A percentile compares a stretch with the other conserved stretches of the same genome.
Evolutionary conservation across 2,113 vertebrate species (phyloP).

Genomic region (Takifugu flavidus): DNA sequence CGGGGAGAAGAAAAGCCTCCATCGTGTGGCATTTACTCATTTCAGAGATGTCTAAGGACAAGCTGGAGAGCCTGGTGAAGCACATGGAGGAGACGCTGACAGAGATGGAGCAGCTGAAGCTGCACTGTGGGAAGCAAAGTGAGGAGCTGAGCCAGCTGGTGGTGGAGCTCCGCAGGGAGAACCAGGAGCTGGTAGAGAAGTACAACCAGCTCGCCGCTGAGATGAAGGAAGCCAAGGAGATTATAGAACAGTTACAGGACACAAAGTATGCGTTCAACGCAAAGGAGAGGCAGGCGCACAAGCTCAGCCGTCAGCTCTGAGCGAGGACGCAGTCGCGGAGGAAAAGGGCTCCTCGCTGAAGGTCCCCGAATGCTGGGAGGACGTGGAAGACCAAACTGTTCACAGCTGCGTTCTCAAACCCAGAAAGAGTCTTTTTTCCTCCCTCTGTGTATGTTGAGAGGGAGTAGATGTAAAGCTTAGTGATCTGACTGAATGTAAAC

Average conservation of each 20-base stretch:
- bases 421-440: constrained; percentile 27
- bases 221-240: constrained; percentile 82
- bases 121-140: constrained; percentile 82
- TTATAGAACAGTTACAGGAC: constrained; percentile 79
- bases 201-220: constrained; percentile 77
- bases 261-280: constrained; percentile 83
- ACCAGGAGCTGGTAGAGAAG: constrained; percentile 81
- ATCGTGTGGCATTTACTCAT: not conserved
- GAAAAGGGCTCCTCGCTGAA: constrained; percentile 8
- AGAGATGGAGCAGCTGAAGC: constrained; percentile 86
- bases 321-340: not conserved
- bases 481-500: constrained; percentile 52
- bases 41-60: constrained; percentile 80
- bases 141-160: constrained; percentile 82
- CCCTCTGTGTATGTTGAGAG: constrained; percentile 32
- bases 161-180: constrained; percentile 79
- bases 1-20: not conserved
- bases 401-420: constrained; percentile 34
- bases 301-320: constrained; percentile 83
- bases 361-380: constrained; percentile 40
- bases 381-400: constrained; percentile 25
- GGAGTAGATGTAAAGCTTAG: constrained; percentile 39
- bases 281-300: constrained; percentile 85
- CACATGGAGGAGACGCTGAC: constrained; percentile 86
- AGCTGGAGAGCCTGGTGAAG: constrained; percentile 83